Evolutionary conservation across 2,797 vertebrate species (phyloP).

Genomic region (Cephalopachus bancanus): DNA sequence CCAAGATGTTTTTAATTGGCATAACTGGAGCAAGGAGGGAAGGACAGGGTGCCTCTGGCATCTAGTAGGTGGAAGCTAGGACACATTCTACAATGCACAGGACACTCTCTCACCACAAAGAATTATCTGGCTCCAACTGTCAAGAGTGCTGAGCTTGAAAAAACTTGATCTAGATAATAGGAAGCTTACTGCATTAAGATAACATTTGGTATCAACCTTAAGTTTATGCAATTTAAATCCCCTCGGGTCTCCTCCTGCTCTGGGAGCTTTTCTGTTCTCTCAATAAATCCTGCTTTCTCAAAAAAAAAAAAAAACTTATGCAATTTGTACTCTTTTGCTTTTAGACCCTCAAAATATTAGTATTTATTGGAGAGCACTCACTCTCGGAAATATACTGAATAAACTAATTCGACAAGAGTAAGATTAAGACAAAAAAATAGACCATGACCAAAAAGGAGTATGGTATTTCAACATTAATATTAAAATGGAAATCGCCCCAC

Average conservation of each 20-base stretch:
- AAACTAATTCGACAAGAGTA: constrained; percentile 31
- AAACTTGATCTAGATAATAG: background rate
- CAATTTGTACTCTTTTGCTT: background rate
- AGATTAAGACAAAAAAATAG: constrained; percentile 47
- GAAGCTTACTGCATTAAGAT: background rate
- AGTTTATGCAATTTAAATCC: background rate
- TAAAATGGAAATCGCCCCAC: constrained; percentile 50
- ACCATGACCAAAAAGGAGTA: background rate
- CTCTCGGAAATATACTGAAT: background rate
- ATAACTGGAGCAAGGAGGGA: background rate
- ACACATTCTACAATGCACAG: background rate
- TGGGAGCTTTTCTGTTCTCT: no score
- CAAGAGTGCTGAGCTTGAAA: background rate
- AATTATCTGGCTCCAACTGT: background rate
- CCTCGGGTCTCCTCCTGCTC: no score
- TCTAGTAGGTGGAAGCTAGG: background rate
- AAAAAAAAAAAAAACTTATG: background rate
- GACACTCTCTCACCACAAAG: background rate
- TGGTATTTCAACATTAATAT: constrained; percentile 49
- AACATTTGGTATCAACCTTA: background rate
- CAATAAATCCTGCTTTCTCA: no score
- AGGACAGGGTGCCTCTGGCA: background rate
- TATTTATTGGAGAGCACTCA: background rate
- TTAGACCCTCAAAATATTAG: background rate
- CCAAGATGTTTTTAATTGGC: background rate